A percentile compares a stretch with the other conserved stretches of the same genome.
Conservation (phyloP, 2,888 invertebrate species). For the Papilio elwesi region DNA sequence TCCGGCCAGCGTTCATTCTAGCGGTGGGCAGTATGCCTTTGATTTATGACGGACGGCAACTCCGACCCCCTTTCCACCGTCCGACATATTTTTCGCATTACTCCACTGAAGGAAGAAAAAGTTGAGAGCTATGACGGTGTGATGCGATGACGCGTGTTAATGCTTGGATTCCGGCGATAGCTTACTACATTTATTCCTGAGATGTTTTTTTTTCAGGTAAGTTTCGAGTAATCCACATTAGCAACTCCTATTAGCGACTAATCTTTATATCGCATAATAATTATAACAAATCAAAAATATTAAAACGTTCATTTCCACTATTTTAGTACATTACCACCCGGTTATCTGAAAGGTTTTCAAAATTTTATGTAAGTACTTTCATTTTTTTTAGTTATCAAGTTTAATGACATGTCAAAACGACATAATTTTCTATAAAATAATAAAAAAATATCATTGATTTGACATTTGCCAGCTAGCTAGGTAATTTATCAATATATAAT, state of each 20-base stretch:
- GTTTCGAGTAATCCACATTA: background rate
- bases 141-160: constrained; percentile 56
- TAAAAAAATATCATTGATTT: too few species aligned
- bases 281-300: too few species aligned
- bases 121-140: constrained; percentile 50
- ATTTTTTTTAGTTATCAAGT: too few species aligned
- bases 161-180: constrained; percentile 46
- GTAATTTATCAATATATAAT: too few species aligned
- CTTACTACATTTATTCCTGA: constrained; percentile 18
- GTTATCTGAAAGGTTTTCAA: too few species aligned
- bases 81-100: constrained; percentile 70
- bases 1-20: constrained; percentile 21
- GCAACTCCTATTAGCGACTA: background rate
- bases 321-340: too few species aligned
- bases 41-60: constrained; percentile 62
- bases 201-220: background rate
- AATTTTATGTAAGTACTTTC: too few species aligned
- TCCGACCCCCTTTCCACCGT: constrained; percentile 48
- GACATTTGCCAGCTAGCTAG: too few species aligned
- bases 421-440: too few species aligned
- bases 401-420: too few species aligned
- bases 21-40: constrained; percentile 47
- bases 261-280: too few species aligned
- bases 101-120: constrained; percentile 49
- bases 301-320: too few species aligned